A percentile compares a stretch with the other conserved stretches of the same genome.
Conservation (phyloP, 2,113 vertebrate species). For the Eublepharis macularius region DNA sequence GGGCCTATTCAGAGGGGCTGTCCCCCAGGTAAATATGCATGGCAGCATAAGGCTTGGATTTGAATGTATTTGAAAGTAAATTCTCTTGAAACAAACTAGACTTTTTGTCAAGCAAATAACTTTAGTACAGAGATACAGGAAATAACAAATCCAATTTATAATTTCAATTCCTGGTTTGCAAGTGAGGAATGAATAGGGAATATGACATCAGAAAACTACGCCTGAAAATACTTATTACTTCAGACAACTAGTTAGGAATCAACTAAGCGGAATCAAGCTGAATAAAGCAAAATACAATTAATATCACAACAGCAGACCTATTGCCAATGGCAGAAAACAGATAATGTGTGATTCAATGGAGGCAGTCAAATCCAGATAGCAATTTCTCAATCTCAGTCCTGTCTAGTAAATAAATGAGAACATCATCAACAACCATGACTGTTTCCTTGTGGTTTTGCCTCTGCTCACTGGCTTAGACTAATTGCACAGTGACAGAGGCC, state of each 20-base stretch:
- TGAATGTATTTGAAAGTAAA: no score
- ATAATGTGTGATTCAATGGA: constrained; percentile 2
- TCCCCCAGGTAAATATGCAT: no score
- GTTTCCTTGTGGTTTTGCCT: constrained; percentile 3
- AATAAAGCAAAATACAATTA: background rate
- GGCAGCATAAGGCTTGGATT: no score
- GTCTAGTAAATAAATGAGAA: background rate
- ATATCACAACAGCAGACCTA: background rate
- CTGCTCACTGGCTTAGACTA: background rate
- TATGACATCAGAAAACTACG: constrained; percentile 1
- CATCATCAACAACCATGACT: background rate
- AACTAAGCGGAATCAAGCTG: background rate
- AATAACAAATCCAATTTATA: background rate
- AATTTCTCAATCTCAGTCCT: background rate
- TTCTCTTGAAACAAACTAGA: no score
- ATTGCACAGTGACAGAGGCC: background rate
- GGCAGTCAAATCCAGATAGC: constrained; percentile 1
- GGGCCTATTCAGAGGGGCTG: no score
- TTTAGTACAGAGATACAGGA: background rate
- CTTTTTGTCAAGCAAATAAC: no score
- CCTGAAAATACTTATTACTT: background rate
- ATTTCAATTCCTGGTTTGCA: background rate
- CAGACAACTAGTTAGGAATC: background rate
- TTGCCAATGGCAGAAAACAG: background rate
- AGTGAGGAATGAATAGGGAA: background rate